Evolutionary conservation across 2,888 invertebrate species (phyloP), one percentile per base, ranked within the genome.

Genomic region (Erebia epiphron): DNA sequence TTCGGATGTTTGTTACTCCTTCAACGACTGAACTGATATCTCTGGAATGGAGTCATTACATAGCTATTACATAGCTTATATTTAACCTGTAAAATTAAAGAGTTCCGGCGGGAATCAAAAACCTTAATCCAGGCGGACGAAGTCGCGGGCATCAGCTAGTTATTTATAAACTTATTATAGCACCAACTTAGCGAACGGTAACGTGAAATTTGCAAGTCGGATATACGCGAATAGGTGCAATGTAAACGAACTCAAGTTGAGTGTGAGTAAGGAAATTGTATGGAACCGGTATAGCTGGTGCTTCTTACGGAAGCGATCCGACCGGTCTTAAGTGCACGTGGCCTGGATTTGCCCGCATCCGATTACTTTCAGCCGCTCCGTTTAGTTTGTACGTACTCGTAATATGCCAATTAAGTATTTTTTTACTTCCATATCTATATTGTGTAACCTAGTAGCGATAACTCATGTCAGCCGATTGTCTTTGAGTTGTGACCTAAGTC

Each of bases 241-340:
- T 58, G 58, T 67, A 66, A 66, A 58, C 58, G 67, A 58, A 67
- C 67, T 67, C 67, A 26, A 35, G 58, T 49, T 26, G 18, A 41
- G 63, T 63, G 70, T 71, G 56, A 69, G 64, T 56, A 62, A 69
- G 70, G 70, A 68, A 66, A 65, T 71, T 14, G 58, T 62, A 67
- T 54, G 56, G 68, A 74, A 72, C 74, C 74, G 70, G 74, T 72
- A 64, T 64, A 21, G 50, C 67, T 21, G 68, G 67, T 65, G 68
- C 69, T 67, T 75, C 70, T 64, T 70, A 72, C 72, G 75, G 76
- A 76, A 76, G 74, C 69, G 67, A 70, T 58, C 72, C 65, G 67
- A 75, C 74, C 72, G 74, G 74, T 72, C 69, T 41, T 18, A 11
- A 63, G 63, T 54, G 60, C 69, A 69, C 58, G 72, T 72, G 69